Evolutionary conservation across 2,888 invertebrate species (phyloP).

Genomic region (Scaptomyza tumidula): DNA sequence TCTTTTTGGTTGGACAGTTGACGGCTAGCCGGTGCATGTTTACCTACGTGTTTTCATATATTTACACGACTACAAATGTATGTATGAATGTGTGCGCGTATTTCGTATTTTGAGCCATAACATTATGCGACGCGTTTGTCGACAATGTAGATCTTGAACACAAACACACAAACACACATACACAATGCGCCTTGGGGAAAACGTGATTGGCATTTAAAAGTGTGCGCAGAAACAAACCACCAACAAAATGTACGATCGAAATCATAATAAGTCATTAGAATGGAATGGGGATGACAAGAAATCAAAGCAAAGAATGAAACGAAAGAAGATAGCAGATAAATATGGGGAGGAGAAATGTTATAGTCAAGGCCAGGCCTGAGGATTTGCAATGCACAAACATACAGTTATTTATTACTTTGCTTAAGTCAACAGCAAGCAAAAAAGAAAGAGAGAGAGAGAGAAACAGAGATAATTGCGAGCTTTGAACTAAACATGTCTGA

Average conservation of each 20-base stretch:
- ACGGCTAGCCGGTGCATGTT: slow-evolving; percentile 48
- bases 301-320: slow-evolving; percentile 6
- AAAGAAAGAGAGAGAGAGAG: not conserved
- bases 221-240: slow-evolving; percentile 26
- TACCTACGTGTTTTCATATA: slow-evolving; percentile 45
- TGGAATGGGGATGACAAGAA: slow-evolving; percentile 16
- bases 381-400: not conserved
- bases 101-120: slow-evolving; percentile 32
- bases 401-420: not conserved
- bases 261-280: slow-evolving; percentile 24
- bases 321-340: not conserved
- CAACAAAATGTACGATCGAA: slow-evolving; percentile 20
- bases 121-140: slow-evolving; percentile 51
- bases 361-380: slow-evolving; percentile 11
- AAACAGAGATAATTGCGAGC: not conserved
- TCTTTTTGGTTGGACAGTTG: slow-evolving; percentile 41
- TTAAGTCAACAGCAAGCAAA: not conserved
- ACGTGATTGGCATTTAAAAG: slow-evolving; percentile 65
- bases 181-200: slow-evolving; percentile 44
- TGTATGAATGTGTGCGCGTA: slow-evolving; percentile 1
- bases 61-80: slow-evolving; percentile 10
- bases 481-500: slow-evolving; percentile 1
- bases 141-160: slow-evolving; percentile 64
- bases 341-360: not conserved
- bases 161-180: slow-evolving; percentile 40